A percentile compares a stretch with the other conserved stretches of the same genome.
Evolutionary conservation across 2,113 vertebrate genomes (phyloP).

Genomic region (Falco punctatus): DNA sequence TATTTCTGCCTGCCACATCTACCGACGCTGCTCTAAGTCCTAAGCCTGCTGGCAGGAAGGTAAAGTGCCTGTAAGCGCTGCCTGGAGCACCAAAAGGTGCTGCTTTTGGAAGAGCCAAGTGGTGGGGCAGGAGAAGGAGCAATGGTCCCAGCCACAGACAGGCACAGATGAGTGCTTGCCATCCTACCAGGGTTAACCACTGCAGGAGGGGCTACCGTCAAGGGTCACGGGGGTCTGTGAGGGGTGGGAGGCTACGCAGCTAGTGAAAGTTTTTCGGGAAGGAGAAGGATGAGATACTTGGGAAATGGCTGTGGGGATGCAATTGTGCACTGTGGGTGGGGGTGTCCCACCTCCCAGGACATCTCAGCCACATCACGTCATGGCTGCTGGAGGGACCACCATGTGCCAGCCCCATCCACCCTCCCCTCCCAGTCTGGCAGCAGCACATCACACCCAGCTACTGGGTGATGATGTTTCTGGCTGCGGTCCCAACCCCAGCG

Average conservation of each 20-base stretch:
- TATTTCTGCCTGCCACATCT: neutral
- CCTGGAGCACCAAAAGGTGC: neutral
- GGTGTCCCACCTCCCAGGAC: neutral
- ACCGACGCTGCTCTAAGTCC: neutral
- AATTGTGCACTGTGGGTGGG: neutral
- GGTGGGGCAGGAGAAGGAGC: neutral
- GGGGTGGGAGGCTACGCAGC: neutral
- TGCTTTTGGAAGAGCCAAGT: neutral
- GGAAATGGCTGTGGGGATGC: no score
- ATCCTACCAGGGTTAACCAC: neutral
- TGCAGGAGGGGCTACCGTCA: neutral
- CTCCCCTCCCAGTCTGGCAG: no score
- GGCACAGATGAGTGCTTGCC: neutral
- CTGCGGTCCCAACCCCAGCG: neutral
- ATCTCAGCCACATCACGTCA: neutral
- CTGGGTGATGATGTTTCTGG: neutral
- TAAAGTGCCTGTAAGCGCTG: rapidly evolving
- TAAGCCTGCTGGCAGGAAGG: neutral
- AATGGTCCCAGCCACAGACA: neutral
- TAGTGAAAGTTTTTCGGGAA: neutral
- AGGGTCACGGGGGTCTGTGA: neutral
- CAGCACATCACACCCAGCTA: neutral
- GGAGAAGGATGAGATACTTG: rapidly evolving
- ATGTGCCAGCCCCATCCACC: neutral
- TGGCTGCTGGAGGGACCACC: neutral